Evolutionary conservation across 2,888 invertebrate genomes (phyloP).

Genomic region (Druceiella hillmani): DNA sequence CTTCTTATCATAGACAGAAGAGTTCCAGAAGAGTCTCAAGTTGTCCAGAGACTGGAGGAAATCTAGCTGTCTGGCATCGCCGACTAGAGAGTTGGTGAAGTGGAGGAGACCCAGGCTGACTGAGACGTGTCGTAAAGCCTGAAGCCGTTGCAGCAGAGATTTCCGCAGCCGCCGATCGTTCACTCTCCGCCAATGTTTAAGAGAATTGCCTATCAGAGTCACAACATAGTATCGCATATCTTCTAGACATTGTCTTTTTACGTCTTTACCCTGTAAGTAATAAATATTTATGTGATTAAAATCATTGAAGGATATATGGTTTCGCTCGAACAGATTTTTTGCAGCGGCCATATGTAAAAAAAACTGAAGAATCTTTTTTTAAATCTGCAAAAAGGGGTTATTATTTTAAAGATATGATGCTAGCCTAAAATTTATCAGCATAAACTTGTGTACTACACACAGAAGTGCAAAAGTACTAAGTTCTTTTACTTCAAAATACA

Average conservation of each 20-base stretch:
- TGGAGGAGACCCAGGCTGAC: slow-evolving; percentile 38
- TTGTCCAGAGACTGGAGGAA: too few relatives aligned
- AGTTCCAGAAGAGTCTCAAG: too few relatives aligned
- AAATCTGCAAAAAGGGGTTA: too few relatives aligned
- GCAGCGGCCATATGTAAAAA: not conserved
- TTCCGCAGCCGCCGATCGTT: slow-evolving; percentile 32
- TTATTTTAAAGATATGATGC: too few relatives aligned
- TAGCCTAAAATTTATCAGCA: too few relatives aligned
- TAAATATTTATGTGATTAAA: slow-evolving; percentile 1
- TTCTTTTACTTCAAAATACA: too few relatives aligned
- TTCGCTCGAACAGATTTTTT: not conserved
- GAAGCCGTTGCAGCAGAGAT: slow-evolving; percentile 37
- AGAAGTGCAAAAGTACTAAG: too few relatives aligned
- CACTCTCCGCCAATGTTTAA: slow-evolving; percentile 49
- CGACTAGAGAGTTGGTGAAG: too few relatives aligned
- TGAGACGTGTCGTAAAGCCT: slow-evolving; percentile 37
- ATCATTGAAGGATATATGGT: not conserved
- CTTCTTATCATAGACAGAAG: too few relatives aligned
- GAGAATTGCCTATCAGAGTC: slow-evolving; percentile 44
- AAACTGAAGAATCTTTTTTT: not conserved
- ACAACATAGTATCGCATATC: slow-evolving; percentile 48
- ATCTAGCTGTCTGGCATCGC: too few relatives aligned
- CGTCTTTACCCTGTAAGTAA: slow-evolving; percentile 32
- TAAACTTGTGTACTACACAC: too few relatives aligned
- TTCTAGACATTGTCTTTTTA: slow-evolving; percentile 43